Evolutionary conservation across 2,888 invertebrate genomes (phyloP).

Genomic region (Apotomis betuletana): DNA sequence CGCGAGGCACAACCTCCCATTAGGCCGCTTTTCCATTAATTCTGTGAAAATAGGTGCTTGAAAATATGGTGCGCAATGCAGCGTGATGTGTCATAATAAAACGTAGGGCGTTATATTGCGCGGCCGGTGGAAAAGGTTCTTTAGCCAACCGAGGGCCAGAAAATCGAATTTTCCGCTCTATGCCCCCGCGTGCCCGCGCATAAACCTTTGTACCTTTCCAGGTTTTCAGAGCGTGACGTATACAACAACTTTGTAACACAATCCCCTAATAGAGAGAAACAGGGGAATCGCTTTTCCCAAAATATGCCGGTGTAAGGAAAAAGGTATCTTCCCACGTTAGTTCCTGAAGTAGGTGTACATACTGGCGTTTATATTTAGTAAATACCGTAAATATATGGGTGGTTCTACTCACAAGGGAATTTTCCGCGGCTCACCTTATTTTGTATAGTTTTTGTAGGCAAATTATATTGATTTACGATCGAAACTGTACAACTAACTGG

Average conservation of each 20-base stretch:
- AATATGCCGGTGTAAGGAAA: conserved; percentile 1
- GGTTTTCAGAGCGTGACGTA: conserved; percentile 71
- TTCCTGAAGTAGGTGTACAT: background rate
- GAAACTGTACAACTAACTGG: no score
- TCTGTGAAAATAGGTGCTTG: background rate
- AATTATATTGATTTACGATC: no score
- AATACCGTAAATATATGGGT: no score
- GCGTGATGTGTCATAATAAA: conserved; percentile 1
- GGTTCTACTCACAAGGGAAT: no score
- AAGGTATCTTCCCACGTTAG: background rate
- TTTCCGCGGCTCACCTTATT: no score
- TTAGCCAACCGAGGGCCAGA: conserved; percentile 61
- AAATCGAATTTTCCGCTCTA: conserved; percentile 80
- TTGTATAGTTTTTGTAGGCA: no score
- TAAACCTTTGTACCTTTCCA: conserved; percentile 62
- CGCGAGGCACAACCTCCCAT: conserved; percentile 62
- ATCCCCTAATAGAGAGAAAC: conserved; percentile 22
- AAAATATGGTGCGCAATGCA: background rate
- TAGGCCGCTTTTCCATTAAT: conserved; percentile 47
- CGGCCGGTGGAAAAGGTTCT: conserved; percentile 12
- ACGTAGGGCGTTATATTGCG: background rate
- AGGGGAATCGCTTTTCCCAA: conserved; percentile 5
- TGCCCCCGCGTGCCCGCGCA: conserved; percentile 55
- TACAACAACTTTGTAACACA: conserved; percentile 59
- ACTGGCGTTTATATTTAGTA: no score